phyloP scores from a whole-genome alignment of 2,888 invertebrate genomes.

The Polylopha cassiicola region DNA sequence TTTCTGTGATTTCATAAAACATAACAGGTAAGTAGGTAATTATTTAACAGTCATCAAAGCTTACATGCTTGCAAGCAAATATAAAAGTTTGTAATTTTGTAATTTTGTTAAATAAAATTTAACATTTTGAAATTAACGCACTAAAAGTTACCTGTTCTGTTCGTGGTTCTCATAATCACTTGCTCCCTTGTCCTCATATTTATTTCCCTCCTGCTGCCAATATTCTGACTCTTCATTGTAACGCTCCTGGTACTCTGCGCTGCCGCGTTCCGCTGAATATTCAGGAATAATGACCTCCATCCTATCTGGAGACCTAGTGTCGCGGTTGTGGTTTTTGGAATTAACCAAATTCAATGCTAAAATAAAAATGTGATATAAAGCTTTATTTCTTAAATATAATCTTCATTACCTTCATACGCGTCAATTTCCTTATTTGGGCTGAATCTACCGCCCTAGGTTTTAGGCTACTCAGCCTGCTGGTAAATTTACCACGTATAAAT shows the following conservation, averaged over 20 bases:
- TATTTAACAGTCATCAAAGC: neutral
- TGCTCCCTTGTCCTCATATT: conserved; percentile 25
- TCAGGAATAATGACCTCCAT: conserved; percentile 36
- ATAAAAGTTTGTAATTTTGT: too few species aligned
- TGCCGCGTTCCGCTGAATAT: conserved; percentile 28
- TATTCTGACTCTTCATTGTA: conserved; percentile 33
- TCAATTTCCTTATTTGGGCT: neutral
- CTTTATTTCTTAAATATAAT: too few species aligned
- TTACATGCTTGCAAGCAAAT: too few species aligned
- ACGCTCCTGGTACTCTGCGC: conserved; percentile 30
- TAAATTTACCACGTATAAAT: too few species aligned
- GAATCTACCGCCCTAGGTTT: too few species aligned
- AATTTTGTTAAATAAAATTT: too few species aligned
- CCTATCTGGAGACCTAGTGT: conserved; percentile 36
- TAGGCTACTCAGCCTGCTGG: too few species aligned
- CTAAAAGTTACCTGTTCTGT: conserved; percentile 27
- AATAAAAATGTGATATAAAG: conserved; percentile 20
- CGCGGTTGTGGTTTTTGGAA: conserved; percentile 24
- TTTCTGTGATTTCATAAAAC: conserved; percentile 21
- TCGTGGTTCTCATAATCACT: conserved; percentile 30
- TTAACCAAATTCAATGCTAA: conserved; percentile 19
- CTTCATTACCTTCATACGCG: too few species aligned
- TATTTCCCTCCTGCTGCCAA: conserved; percentile 35
- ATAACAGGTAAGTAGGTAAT: neutral
- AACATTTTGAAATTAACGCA: neutral